Evolutionary conservation across 2,797 vertebrate species (phyloP), one percentile per base, ranked within the genome.

Genomic region (Helicolenus hilgendorfi): DNA sequence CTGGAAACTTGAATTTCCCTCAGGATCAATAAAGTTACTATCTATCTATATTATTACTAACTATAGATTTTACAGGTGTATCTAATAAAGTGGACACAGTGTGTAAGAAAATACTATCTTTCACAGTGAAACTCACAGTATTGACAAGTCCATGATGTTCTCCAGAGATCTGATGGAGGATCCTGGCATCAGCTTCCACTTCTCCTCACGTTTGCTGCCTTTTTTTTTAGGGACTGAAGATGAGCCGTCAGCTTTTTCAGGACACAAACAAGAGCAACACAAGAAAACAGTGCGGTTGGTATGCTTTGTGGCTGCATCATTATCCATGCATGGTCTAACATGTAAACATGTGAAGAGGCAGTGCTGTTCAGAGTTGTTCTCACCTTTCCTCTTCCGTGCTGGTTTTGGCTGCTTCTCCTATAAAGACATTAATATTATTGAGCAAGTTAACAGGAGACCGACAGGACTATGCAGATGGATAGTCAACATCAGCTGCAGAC

Each of bases 61-160:
- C 11, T 36, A 36, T 36, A 11, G 36, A 14, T 64, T 29, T 22
- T 24, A 58, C 20, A 41, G 9, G 7, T 58, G 4, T 24, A 60
- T 11, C 27, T 27, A 11, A 29, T 38, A 29, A 29, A 58, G 24
- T 14, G 8, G 31, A 7, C 18, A 29, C 7, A n/a, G 20, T 20
- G 20, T 18, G 1, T 53, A 18, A 24, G 27, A 62, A 33, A 29
- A 74, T 6, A 31, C 6, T 22, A n/a, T 0, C 22, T 62, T 38
- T 60, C 27, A 77, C 24, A 38, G 26, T n/a, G 15, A 83, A 35
- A 94, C 97, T 97, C 84, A 98, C 97, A 98, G 83, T 85, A 97
- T 68, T 38, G 97, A 94, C 56, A 97, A 27, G 65, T 94, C 91
- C 64, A 98, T 72, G 4, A 97, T 89, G 81, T 93, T 95, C 79